These are phyloP conservation scores for Andrena hattorfiana DNA, from an alignment of 2,888 invertebrate genomes.

Conservation along the genomic window DNA sequence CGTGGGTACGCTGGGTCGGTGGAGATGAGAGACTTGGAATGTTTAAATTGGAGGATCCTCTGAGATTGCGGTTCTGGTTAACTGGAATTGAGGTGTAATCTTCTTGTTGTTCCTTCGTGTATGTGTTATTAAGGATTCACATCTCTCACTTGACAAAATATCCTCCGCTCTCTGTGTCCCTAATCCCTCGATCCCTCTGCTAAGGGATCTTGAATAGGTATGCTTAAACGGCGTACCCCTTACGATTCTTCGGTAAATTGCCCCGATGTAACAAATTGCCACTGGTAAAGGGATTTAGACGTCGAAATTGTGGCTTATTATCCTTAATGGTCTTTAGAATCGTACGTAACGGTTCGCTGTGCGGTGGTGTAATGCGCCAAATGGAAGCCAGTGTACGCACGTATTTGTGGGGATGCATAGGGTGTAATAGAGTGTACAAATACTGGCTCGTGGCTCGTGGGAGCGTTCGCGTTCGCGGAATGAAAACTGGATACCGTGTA, in stretches of 20 bases:
- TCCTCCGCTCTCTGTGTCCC: no score
- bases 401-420: conserved; percentile 7
- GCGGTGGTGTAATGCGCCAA: conserved; percentile 17
- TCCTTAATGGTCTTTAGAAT: conserved; percentile 32
- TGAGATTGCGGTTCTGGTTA: no score
- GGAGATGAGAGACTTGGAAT: neutral
- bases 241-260: conserved; percentile 30
- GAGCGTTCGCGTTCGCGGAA: conserved; percentile 13
- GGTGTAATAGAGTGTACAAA: conserved; percentile 52
- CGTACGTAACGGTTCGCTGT: conserved; percentile 25
- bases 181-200: no score
- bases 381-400: conserved; percentile 33
- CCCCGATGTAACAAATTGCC: conserved; percentile 33
- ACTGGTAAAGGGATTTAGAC: neutral
- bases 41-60: no score
- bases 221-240: conserved; percentile 22
- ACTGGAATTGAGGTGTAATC: no score
- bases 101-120: no score
- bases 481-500: conserved; percentile 31
- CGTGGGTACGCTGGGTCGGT: neutral
- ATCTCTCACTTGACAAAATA: no score
- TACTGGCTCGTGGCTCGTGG: conserved; percentile 11
- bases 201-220: neutral
- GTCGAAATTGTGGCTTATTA: conserved; percentile 43
- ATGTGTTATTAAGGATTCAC: no score